phyloP scores from a whole-genome alignment of 2,888 invertebrate genomes.

The Synergus gifuensis region DNA sequence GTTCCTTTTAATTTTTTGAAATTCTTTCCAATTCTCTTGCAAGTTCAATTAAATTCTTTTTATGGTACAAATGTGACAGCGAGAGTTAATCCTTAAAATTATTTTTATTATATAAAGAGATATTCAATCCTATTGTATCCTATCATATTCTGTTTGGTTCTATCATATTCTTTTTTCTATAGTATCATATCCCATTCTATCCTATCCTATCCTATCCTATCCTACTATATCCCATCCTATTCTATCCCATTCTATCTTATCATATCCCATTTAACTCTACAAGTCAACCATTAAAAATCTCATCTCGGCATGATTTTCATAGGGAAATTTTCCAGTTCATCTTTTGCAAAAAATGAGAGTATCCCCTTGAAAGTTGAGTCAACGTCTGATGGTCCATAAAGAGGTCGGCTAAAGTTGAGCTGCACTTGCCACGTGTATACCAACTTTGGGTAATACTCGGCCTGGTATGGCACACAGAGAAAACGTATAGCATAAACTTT shows the following conservation, averaged over 20 bases:
- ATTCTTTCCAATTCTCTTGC: no score
- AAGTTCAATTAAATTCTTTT: no score
- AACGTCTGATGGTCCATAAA: conserved; percentile 63
- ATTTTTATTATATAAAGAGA: no score
- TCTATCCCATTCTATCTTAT: background rate
- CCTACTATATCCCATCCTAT: background rate
- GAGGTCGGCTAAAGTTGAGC: conserved; percentile 61
- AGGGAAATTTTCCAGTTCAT: background rate
- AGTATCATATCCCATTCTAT: no score
- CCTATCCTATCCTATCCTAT: no score
- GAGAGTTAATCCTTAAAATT: no score
- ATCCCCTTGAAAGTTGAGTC: conserved; percentile 56
- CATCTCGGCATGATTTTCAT: background rate
- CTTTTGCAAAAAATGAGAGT: background rate
- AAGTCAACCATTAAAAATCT: background rate
- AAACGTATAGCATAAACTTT: conserved; percentile 63
- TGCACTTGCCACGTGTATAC: conserved; percentile 49
- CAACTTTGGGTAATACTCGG: conserved; percentile 1
- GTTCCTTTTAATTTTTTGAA: no score
- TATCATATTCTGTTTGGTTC: no score
- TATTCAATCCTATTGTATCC: no score
- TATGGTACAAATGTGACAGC: no score
- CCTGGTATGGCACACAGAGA: background rate
- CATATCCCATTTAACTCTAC: no score
- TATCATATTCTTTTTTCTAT: no score